Evolutionary conservation across 2,797 vertebrate species (phyloP), one percentile per base, ranked within the genome.

Genomic region (Crenuchus spilurus): DNA sequence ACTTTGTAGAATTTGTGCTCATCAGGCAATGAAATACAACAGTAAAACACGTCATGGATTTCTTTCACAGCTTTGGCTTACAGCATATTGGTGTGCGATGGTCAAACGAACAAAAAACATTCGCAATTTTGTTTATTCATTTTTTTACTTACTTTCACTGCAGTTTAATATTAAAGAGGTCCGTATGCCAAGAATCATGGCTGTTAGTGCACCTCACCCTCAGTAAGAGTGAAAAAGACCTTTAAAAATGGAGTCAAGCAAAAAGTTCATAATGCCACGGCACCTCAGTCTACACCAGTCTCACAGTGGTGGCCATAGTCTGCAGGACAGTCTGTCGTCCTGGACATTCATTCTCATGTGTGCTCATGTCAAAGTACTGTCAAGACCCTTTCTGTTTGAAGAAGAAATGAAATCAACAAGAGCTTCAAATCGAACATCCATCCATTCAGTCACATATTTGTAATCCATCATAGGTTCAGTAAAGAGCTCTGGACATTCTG

Each of bases 401-500:
- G 88, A 86, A 35, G 87, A 86, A 87, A 91, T 89, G 87, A 91
- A 90, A 89, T 92, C 85, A 89, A 90, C 89, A 90, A 85, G 1
- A 60, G 24, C 39, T 39, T 20, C 13, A 49, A 7, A 11, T 42
- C 31, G 2, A 48, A 33, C 18, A 11, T 18, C 9, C 3, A 22
- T 5, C 16, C 13, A 4, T 37, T 22, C 14, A 18, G 16, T 41
- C 39, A 28, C 20, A 24, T 26, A 30, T 0, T 28, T 63, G 6
- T 33, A 14, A n/a, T 33, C 30, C 16, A n/a, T 54, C 5, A n/a
- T n/a, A n/a, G n/a, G 14, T 26, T 54, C 3, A n/a, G 13, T 16
- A 6, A 30, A 16, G 1, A 1, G 13, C 30, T 4, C 2, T 54
- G 8, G 24, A 6, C 22, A 10, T 20, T 22, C 10, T 10, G 13